These are phyloP conservation scores for Volucella bombylans DNA, from an alignment of 2,888 invertebrate genomes.

Conservation along the genomic window DNA sequence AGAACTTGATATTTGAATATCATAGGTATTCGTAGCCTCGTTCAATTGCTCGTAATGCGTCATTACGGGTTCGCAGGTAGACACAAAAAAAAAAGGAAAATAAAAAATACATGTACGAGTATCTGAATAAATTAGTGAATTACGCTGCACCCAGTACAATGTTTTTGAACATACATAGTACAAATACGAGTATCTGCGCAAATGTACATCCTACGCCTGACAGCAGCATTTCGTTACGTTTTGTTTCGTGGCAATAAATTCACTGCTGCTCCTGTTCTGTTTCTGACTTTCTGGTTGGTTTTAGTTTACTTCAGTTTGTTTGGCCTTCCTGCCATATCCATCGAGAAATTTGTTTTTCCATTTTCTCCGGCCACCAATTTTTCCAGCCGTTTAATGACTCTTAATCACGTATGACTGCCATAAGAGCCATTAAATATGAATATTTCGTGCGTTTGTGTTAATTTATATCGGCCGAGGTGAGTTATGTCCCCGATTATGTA, in stretches of 20 bases:
- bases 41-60: neutral
- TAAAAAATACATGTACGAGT: too few species aligned
- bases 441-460: constrained; percentile 59
- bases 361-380: constrained; percentile 21
- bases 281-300: neutral
- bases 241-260: constrained; percentile 61
- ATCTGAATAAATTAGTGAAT: constrained; percentile 61
- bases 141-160: constrained; percentile 56
- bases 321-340: constrained; percentile 17
- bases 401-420: constrained; percentile 64
- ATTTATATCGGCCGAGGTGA: constrained; percentile 64
- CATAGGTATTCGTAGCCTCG: neutral
- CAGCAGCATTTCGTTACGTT: constrained; percentile 5
- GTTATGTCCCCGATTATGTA: constrained; percentile 62
- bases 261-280: constrained; percentile 59
- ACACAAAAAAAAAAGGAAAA: neutral
- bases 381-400: constrained; percentile 57
- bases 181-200: too few species aligned
- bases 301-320: constrained; percentile 28
- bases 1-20: constrained; percentile 69
- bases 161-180: neutral
- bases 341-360: constrained; percentile 14
- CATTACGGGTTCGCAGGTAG: neutral
- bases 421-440: constrained; percentile 49
- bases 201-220: constrained; percentile 49